Base-by-base conservation (phyloP, 2,113 vertebrate species). In the Formicarius rufipectus region DNA sequence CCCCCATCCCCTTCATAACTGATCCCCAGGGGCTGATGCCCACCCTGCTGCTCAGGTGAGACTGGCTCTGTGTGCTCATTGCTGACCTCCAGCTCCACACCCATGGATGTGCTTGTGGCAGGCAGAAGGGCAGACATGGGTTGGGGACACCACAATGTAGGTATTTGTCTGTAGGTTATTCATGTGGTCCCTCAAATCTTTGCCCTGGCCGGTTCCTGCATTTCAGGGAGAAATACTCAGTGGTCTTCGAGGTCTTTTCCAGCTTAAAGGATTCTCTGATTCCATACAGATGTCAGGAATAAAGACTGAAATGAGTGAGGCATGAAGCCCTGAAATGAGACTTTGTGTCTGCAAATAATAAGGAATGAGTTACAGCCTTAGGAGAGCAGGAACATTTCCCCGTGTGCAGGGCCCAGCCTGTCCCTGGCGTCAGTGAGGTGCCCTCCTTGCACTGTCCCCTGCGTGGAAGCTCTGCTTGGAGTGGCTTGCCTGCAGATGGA, bases 281-380 rank as follows among this genome's bases (percentile, higher is more conserved):
- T 90, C 5, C 15, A 42, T 33, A 53, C 93, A 89, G 71, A 79
- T 91, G 84, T 87, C 66, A 56, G 91, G 73, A 91, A 84, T 81
- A 71, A 78, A 78, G 93, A 12, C 87, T 63, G 73, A 72, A 92
- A 95, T 79, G 73, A 92, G 45, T 35, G 87, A 81, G 83, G 68
- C 83, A 33, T 69, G 91, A 58, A 93, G 80, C 49, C 52, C 73
- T 37, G 49, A 68, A 91, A 94, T 84, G 84, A 1, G 49, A 31
- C 62, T 96, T 92, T 53, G 63, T 83, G 79, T 93, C 95, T 97
- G 96, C 66, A 84, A 93, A 89, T 84, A 95, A 94, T 90, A 60
- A 96, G 66, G 87, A 58, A 45, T 69, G 66, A 96, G 39, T 95
- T 95, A 91, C 62, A 73, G 60, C 53, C 72, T 64, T 73, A 81